Evolutionary conservation across 2,113 vertebrate species (phyloP), one percentile per base, ranked within the genome.

Genomic region (Carollia perspicillata): DNA sequence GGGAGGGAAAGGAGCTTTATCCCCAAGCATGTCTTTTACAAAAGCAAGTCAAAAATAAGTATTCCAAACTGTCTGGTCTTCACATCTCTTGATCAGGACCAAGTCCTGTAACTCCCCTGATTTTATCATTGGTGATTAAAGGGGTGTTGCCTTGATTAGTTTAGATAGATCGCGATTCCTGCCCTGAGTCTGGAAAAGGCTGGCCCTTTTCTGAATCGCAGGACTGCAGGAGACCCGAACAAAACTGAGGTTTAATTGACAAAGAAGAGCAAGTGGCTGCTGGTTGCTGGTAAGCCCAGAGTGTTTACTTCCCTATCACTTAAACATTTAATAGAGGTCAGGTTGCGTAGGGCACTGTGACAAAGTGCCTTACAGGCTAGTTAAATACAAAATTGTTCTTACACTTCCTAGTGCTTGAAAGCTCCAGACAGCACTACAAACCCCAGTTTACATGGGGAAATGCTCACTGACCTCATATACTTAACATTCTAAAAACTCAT

Each of bases 401-500:
- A 44, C 0, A 72, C n/a, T 66, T 77, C 78, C 55, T 58, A 0
- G 42, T 78, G 72, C 51, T 85, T 63, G 6, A 30, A 60, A 94
- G 23, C 28, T 84, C 23, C 18, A 23, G 69, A 35, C 0, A 84
- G 22, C 35, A 66, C 40, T 37, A 60, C 51, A 89, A 87, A 92
- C 86, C 5, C 63, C 60, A 71, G 16, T 94, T 90, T 90, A 37
- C 10, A 22, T 2, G 16, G 28, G 44, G 30, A 93, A 94, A 90
- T 84, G 86, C n/a, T 89, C 74, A 83, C 42, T 91, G 87, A 90
- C 51, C 58, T 95, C 65, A 60, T 30, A 69, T 55, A 33, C 26
- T 75, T 92, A 89, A 80, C 69, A 80, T 84, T 75, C 74, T 75
- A 85, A 96, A 96, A 93, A 75, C 17, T 93, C 71, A 94, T 92